Evolutionary conservation across 2,888 invertebrate species (phyloP).

Genomic region (Leptinotarsa peninsularis): DNA sequence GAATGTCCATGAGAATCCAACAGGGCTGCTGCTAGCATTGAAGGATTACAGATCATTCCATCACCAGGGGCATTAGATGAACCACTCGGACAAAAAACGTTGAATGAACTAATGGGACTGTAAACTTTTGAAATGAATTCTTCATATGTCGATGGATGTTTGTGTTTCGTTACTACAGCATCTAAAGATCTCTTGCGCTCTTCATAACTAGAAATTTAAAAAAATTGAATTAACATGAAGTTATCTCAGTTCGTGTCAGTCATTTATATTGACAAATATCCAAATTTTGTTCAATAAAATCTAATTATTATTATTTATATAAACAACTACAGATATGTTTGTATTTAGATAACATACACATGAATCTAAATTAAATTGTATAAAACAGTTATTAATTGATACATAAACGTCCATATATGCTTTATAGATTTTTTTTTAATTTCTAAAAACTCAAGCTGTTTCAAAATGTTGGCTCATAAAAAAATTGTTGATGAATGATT

Average conservation of each 20-base stretch:
- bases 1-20: conserved; percentile 68
- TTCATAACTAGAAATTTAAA: conserved; percentile 78
- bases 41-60: conserved; percentile 61
- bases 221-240: conserved; percentile 1
- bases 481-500: too few species aligned
- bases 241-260: not conserved
- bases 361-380: too few species aligned
- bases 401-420: too few species aligned
- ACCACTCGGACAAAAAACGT: conserved; percentile 63
- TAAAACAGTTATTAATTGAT: too few species aligned
- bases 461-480: too few species aligned
- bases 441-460: too few species aligned
- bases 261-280: too few species aligned
- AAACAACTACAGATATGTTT: too few species aligned
- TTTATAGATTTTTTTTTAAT: too few species aligned
- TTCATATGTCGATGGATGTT: conserved; percentile 90
- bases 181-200: conserved; percentile 89
- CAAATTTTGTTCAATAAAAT: too few species aligned
- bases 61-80: conserved; percentile 56
- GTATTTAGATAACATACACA: too few species aligned
- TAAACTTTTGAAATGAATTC: conserved; percentile 82
- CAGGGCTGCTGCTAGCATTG: conserved; percentile 71
- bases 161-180: conserved; percentile 86
- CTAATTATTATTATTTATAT: too few species aligned
- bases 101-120: conserved; percentile 73